Percentiles rank a stretch among this genome's conserved stretches.
These are phyloP conservation scores for Melospiza melodia DNA, from an alignment of 2,113 vertebrate species.

Conservation along the genomic window DNA sequence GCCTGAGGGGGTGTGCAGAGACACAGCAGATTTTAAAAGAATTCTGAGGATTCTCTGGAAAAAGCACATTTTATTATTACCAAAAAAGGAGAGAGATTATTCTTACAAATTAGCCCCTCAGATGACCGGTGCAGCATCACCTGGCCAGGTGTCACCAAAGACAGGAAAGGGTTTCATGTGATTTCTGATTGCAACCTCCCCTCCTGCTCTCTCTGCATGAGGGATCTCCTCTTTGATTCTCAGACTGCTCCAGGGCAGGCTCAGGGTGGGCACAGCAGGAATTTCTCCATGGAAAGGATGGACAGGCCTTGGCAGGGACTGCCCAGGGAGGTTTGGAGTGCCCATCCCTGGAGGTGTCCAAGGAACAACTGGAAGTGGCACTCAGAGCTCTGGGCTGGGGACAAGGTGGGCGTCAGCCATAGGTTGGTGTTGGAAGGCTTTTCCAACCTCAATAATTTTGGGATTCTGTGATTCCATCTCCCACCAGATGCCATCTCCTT, in stretches of 20 bases:
- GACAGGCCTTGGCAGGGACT: not conserved
- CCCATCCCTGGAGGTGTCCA: not conserved
- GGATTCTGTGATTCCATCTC: not conserved
- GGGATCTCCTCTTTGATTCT: not conserved
- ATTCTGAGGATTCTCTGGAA: not conserved
- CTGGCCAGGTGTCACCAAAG: not conserved
- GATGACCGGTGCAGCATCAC: not conserved
- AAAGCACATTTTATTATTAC: not conserved
- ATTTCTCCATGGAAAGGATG: not conserved
- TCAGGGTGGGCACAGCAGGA: not conserved
- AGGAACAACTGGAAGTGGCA: not conserved
- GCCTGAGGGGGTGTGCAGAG: not conserved
- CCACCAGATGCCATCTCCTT: not conserved
- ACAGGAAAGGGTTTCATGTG: not conserved
- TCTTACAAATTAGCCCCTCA: not conserved
- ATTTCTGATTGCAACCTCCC: not conserved
- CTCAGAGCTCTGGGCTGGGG: not conserved
- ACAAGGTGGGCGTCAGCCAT: fast-evolving
- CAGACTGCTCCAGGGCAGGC: not conserved
- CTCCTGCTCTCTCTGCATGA: not conserved
- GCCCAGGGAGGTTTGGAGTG: not conserved
- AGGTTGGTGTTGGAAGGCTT: not conserved
- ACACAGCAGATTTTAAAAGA: not conserved
- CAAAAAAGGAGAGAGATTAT: not conserved
- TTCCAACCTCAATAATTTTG: not conserved